Percentiles rank a stretch among this genome's conserved stretches.
phyloP scores from a whole-genome alignment of 2,888 invertebrate genomes.

The Pollenia angustigena region DNA sequence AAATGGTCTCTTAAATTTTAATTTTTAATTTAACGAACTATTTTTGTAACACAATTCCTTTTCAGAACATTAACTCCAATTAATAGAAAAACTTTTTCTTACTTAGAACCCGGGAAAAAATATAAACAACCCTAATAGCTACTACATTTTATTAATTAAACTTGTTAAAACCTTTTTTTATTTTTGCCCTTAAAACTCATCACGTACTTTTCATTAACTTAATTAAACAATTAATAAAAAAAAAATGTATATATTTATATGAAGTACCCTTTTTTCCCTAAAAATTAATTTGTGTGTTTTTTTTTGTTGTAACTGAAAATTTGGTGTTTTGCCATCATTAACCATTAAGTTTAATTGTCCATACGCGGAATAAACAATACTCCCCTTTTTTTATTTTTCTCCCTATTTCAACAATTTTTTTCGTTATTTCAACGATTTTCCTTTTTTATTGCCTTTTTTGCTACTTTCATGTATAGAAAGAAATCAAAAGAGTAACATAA shows the following conservation, averaged over 20 bases:
- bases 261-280: slow-evolving; percentile 11
- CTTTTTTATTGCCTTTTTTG: slow-evolving; percentile 12
- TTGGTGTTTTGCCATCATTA: slow-evolving; percentile 36
- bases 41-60: too few species aligned
- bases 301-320: neutral
- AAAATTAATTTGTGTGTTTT: neutral
- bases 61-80: neutral
- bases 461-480: neutral
- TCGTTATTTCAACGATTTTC: slow-evolving; percentile 3
- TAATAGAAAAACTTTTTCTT: neutral
- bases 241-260: slow-evolving; percentile 3
- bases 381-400: slow-evolving; percentile 19
- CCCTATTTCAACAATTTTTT: slow-evolving; percentile 11
- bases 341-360: slow-evolving; percentile 56
- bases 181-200: neutral
- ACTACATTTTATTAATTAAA: neutral
- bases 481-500: slow-evolving; percentile 17
- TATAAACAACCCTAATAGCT: neutral
- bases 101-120: neutral
- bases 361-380: slow-evolving; percentile 49
- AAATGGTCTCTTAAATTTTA: too few species aligned
- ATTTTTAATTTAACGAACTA: too few species aligned
- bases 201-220: slow-evolving; percentile 23
- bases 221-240: slow-evolving; percentile 61
- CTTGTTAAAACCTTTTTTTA: neutral